Conservation (phyloP, 2,113 vertebrate species). For the Bubalus kerabau region DNA sequence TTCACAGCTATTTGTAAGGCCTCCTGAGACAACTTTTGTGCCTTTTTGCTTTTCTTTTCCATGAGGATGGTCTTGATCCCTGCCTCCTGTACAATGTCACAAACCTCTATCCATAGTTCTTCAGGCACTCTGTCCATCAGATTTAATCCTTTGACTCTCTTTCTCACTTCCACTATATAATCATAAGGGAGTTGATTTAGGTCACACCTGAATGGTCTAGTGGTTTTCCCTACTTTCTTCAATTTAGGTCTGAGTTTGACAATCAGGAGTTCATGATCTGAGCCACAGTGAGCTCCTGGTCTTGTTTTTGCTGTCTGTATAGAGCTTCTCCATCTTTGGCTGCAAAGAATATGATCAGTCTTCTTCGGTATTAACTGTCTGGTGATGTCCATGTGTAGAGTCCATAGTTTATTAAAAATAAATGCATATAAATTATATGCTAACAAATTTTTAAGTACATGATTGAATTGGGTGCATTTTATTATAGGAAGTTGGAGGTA, state of each 20-base stretch:
- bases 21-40: not conserved
- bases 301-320: not conserved
- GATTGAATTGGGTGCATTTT: not conserved
- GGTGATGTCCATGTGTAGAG: not conserved
- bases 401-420: not conserved
- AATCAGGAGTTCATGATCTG: not conserved
- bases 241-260: not conserved
- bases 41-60: not conserved
- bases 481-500: constrained; percentile 84
- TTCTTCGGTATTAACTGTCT: not conserved
- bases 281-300: not conserved
- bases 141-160: not conserved
- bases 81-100: not conserved
- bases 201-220: not conserved
- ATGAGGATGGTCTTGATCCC: not conserved
- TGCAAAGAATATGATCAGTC: not conserved
- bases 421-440: not conserved
- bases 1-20: not conserved
- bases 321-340: not conserved
- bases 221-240: not conserved
- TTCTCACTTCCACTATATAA: not conserved
- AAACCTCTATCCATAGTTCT: not conserved
- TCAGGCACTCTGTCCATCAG: not conserved
- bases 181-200: not conserved
- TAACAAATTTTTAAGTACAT: not conserved